Evolutionary conservation across 1,140 invertebrate species (phyloP).

Genomic region (Drosophila leontia): DNA sequence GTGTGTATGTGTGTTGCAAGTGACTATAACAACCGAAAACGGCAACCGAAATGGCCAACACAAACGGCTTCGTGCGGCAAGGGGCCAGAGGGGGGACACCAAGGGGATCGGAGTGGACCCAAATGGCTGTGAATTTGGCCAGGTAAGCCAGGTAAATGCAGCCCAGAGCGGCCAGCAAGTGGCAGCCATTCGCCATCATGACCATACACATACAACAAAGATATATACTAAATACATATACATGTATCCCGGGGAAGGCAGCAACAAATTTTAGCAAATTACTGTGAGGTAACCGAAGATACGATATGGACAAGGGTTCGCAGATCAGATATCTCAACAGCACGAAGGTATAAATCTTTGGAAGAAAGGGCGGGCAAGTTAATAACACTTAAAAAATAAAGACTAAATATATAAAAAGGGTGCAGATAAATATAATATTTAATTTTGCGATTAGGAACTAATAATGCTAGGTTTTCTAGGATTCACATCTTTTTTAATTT

Average conservation of each 20-base stretch:
- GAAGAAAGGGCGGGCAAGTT: neutral
- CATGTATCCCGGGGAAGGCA: neutral
- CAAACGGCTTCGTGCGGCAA: slow-evolving; percentile 17
- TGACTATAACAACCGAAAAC: slow-evolving; percentile 52
- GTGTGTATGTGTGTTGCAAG: slow-evolving; percentile 50
- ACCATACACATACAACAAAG: neutral
- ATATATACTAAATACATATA: neutral
- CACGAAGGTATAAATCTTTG: slow-evolving; percentile 28
- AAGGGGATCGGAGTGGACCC: slow-evolving; percentile 9
- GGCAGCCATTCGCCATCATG: slow-evolving; percentile 24
- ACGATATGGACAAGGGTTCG: slow-evolving; percentile 25
- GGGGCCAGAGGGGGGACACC: neutral
- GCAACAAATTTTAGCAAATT: slow-evolving; percentile 42
- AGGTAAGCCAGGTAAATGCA: slow-evolving; percentile 34
- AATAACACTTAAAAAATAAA: slow-evolving; percentile 8
- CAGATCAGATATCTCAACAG: slow-evolving; percentile 23
- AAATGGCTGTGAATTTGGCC: slow-evolving; percentile 45
- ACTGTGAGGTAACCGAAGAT: slow-evolving; percentile 38
- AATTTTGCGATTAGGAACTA: neutral
- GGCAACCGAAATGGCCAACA: slow-evolving; percentile 48
- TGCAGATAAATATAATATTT: neutral
- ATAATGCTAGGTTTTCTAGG: neutral
- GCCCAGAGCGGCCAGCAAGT: slow-evolving; percentile 30
- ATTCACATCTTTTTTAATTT: neutral
- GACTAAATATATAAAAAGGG: neutral